Percentiles rank a stretch among this genome's conserved stretches.
Conservation (phyloP, 2,113 vertebrate genomes). For the Spilogale gracilis region DNA sequence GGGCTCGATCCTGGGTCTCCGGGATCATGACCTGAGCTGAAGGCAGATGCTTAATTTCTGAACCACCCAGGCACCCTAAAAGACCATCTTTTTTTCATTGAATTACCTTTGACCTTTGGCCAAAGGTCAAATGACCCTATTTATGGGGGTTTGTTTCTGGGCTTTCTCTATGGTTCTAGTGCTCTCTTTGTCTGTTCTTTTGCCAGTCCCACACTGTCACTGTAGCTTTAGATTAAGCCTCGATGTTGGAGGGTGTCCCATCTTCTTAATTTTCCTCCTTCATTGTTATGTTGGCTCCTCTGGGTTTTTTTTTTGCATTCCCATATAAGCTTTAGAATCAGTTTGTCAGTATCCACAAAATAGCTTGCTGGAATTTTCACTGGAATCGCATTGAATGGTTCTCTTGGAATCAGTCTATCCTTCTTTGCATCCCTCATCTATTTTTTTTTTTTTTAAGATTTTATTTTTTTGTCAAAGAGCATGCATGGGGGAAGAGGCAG, state of each 20-base stretch:
- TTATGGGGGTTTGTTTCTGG: not conserved
- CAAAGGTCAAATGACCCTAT: not conserved
- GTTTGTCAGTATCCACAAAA: not conserved
- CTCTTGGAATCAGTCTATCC: not conserved
- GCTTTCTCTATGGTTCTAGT: not conserved
- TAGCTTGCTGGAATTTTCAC: not conserved
- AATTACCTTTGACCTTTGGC: not conserved
- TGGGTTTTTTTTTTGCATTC: not conserved
- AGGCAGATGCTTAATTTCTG: too few relatives aligned
- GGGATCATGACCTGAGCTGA: too few relatives aligned
- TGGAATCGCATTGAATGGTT: not conserved
- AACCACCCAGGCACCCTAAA: not conserved
- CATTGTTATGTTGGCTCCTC: not conserved
- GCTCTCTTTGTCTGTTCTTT: not conserved
- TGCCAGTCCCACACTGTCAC: too few relatives aligned
- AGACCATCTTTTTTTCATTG: not conserved
- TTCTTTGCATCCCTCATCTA: not conserved
- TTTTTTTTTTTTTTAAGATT: too few relatives aligned
- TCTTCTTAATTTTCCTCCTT: not conserved
- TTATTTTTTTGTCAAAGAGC: too few relatives aligned
- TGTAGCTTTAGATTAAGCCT: not conserved
- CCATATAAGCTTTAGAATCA: not conserved
- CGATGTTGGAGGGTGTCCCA: not conserved
- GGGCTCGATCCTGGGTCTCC: too few relatives aligned
- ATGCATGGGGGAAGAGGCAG: too few relatives aligned